Evolutionary conservation across 2,888 invertebrate genomes (phyloP), one percentile per base, ranked within the genome.

Genomic region (Drosophila affinis): DNA sequence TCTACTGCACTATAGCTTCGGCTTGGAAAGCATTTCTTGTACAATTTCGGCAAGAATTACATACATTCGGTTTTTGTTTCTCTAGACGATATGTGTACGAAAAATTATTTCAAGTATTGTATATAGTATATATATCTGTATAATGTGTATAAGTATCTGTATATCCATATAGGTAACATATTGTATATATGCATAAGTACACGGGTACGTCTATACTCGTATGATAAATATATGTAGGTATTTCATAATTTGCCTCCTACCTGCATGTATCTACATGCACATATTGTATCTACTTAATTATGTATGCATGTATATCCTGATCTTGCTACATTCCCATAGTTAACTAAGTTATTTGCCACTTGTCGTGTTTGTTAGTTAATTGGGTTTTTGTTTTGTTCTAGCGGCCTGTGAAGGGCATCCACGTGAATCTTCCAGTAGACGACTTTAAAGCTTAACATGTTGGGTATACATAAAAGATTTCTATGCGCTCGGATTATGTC

Each of bases 371-470:
- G 55, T 32, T 54, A 45, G 48, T 29, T 62, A 62, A 62, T 53
- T 70, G 62, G 49, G 18, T 17, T 62, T 62, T 47, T 61, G 34
- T 34, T 80, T 67, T 76, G 53, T 89, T 89, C 82, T 90, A 90
- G 89, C 89, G 87, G 90, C 89, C 89, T 83, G 79, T 87, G 89
- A 89, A 90, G 89, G 89, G 84, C 89, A 80, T 89, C 78, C 56
- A 72, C 73, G 75, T 56, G 56, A 46, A 56, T 64, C 65, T 65
- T 68, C 61, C 61, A 51, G 67, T 73, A 71, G 64, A 73, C 76
- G 67, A 69, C 51, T 62, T 79, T 88, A 81, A 78, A 87, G 81
- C 81, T 81, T 80, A 85, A 72, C 67, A 65, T 53, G 54, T 44
- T 65, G 58, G 67, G 58, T 72, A 80, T 71, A 65, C 62, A 48